phyloP scores from a whole-genome alignment of 2,797 vertebrate species.

The Coracias cyanogaster region DNA sequence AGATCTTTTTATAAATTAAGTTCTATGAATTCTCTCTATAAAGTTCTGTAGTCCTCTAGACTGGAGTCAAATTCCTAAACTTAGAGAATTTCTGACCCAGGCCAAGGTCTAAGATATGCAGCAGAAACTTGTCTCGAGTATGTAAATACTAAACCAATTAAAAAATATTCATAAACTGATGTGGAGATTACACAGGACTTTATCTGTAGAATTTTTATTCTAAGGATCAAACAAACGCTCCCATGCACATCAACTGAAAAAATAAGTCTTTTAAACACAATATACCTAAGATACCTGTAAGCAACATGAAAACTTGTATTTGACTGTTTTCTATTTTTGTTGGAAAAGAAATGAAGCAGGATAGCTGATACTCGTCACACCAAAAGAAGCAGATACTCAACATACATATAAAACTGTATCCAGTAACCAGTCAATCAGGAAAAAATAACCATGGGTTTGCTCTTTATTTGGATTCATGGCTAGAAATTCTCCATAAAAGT shows the following conservation, averaged over 20 bases:
- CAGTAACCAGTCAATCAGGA: background rate
- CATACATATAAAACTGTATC: background rate
- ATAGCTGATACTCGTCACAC: background rate
- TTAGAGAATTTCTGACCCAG: background rate
- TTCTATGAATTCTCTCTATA: background rate
- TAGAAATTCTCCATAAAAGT: background rate
- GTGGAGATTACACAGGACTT: background rate
- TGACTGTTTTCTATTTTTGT: background rate
- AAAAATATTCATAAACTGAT: background rate
- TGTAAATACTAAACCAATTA: background rate
- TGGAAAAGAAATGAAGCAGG: background rate
- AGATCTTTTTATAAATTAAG: background rate
- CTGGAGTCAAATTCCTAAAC: background rate
- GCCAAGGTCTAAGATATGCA: background rate
- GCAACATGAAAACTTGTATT: background rate
- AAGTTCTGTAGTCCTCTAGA: background rate
- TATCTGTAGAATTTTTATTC: background rate
- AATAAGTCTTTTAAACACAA: background rate
- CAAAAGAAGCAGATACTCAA: background rate
- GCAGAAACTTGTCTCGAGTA: background rate
- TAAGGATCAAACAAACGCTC: background rate
- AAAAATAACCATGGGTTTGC: background rate
- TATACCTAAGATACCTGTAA: background rate
- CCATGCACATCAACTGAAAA: background rate
- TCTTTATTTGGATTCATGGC: background rate